Evolutionary conservation across 2,797 vertebrate species (phyloP).

Genomic region (Chelonia mydas): DNA sequence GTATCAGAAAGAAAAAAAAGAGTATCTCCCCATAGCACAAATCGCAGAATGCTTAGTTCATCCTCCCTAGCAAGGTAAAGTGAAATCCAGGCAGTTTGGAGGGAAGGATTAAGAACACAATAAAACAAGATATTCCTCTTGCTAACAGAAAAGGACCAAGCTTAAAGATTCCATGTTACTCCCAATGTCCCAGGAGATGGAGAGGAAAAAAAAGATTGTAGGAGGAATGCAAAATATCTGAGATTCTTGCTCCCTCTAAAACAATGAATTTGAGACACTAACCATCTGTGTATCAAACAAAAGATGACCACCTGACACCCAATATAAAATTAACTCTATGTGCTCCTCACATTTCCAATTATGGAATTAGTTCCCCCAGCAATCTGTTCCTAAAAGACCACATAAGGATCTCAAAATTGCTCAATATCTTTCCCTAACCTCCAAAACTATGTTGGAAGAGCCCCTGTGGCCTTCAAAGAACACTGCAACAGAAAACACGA

Average conservation of each 20-base stretch:
- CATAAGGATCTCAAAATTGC: accelerated
- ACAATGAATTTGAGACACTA: accelerated
- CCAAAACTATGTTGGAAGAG: accelerated
- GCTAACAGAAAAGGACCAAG: neutral
- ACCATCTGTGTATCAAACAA: neutral
- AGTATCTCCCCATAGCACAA: neutral
- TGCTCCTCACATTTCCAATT: neutral
- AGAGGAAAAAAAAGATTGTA: neutral
- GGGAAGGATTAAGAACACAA: neutral
- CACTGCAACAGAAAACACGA: neutral
- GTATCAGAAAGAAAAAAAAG: neutral
- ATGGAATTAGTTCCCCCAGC: neutral
- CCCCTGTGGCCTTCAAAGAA: neutral
- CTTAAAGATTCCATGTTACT: neutral
- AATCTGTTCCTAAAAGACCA: neutral
- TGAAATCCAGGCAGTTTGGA: neutral
- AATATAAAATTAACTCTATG: accelerated
- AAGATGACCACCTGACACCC: neutral
- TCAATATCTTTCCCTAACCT: accelerated
- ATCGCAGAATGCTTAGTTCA: neutral
- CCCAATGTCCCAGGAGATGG: neutral
- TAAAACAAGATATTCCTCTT: neutral
- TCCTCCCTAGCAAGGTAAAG: neutral
- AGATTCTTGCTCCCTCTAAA: neutral
- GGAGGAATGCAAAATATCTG: neutral